Percentiles rank a stretch among this genome's conserved stretches.
Evolutionary conservation across 2,113 vertebrate genomes (phyloP).

Genomic region (Cynopterus brachyotis): DNA sequence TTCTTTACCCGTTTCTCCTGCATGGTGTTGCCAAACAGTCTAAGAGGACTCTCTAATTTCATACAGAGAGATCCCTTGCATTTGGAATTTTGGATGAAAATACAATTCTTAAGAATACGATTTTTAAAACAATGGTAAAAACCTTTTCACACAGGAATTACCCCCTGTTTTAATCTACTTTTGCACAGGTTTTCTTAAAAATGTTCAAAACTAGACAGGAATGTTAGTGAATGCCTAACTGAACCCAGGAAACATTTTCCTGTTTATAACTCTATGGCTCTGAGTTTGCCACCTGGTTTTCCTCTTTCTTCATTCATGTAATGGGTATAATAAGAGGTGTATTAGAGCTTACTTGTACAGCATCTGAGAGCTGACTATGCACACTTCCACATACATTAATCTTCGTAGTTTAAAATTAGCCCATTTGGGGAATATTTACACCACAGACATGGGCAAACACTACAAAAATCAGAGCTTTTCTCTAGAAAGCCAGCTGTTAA

Average conservation of each 20-base stretch:
- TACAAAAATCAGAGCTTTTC: not conserved
- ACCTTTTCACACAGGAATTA: not conserved
- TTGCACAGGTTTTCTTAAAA: not conserved
- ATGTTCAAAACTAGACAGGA: not conserved
- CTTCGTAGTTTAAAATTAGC: not conserved
- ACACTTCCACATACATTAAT: not conserved
- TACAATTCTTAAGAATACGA: not conserved
- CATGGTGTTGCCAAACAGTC: not conserved
- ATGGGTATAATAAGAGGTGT: not conserved
- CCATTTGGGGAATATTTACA: not conserved
- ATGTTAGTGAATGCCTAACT: not conserved
- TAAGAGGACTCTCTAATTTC: not conserved
- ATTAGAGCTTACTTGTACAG: not conserved
- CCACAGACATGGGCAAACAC: not conserved
- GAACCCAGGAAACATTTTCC: not conserved
- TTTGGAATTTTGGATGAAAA: not conserved
- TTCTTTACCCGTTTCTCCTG: not conserved
- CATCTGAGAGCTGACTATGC: not conserved
- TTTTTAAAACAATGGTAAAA: conserved; percentile 7
- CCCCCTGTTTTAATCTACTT: not conserved
- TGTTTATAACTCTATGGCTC: not conserved
- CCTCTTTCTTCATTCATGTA: not conserved
- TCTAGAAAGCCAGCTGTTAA: not conserved
- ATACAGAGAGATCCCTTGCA: not conserved
- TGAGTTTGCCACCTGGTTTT: not conserved